Evolutionary conservation across 1,140 invertebrate species (phyloP).

Genomic region (Drosophila tristis): DNA sequence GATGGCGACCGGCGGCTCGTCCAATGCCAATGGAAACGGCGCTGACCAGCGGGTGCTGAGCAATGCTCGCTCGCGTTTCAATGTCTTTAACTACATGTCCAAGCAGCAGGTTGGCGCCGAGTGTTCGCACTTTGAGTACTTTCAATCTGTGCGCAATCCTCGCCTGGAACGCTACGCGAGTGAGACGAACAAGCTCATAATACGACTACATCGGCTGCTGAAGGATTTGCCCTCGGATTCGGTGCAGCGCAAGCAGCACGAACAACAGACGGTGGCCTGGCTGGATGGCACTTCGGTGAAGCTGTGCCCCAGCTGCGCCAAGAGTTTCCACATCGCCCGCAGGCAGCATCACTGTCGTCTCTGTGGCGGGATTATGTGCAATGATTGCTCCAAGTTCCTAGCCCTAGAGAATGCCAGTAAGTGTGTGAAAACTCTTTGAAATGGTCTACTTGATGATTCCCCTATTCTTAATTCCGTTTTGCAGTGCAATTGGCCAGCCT

Average conservation of each 20-base stretch:
- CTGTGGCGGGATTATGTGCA: constrained; percentile 97
- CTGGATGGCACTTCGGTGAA: constrained; percentile 95
- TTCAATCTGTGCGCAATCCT: constrained; percentile 90
- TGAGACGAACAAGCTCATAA: constrained; percentile 98
- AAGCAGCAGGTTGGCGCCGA: constrained; percentile 89
- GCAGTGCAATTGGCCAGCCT: constrained; percentile 75
- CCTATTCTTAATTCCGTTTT: not conserved
- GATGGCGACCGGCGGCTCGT: not conserved
- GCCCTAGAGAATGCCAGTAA: constrained; percentile 93
- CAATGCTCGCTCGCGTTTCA: constrained; percentile 57
- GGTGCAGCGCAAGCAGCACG: constrained; percentile 92
- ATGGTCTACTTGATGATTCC: too few species aligned
- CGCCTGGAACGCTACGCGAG: constrained; percentile 94
- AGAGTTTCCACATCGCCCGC: constrained; percentile 93
- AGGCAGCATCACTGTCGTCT: constrained; percentile 98
- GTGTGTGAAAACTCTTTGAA: constrained; percentile 74
- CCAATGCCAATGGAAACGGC: constrained; percentile 16
- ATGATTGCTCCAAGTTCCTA: constrained; percentile 96
- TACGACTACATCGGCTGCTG: constrained; percentile 96
- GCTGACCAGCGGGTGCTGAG: constrained; percentile 26
- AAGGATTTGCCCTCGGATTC: constrained; percentile 92
- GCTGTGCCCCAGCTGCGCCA: constrained; percentile 95
- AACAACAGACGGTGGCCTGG: constrained; percentile 95
- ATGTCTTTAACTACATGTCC: constrained; percentile 86
- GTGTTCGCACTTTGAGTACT: constrained; percentile 90